A percentile compares a stretch with the other conserved stretches of the same genome.
Conservation (phyloP, 1,140 invertebrate genomes). For the Prorops nasuta region DNA sequence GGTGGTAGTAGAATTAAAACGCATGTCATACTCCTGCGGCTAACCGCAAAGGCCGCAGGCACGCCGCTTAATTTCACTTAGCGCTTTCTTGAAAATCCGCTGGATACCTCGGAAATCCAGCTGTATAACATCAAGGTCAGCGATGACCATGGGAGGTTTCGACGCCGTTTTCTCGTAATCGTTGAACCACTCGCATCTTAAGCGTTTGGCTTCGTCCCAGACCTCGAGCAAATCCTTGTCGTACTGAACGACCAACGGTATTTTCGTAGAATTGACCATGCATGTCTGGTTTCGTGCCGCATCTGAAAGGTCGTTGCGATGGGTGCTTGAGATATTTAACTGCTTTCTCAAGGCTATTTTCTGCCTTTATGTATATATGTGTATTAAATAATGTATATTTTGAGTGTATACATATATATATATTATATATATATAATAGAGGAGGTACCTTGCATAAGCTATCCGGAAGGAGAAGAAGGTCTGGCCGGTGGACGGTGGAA, state of each 20-base stretch:
- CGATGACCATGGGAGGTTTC: slow-evolving; percentile 91
- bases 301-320: slow-evolving; percentile 58
- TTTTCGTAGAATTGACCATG: slow-evolving; percentile 95
- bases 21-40: too few species aligned
- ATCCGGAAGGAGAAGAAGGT: slow-evolving; percentile 89
- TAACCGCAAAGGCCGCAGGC: too few species aligned
- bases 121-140: slow-evolving; percentile 90
- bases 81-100: too few species aligned
- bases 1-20: too few species aligned
- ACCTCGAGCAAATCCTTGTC: slow-evolving; percentile 91
- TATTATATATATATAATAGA: too few species aligned
- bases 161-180: slow-evolving; percentile 95
- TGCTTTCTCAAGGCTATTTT: too few species aligned
- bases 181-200: slow-evolving; percentile 94
- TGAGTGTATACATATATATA: too few species aligned
- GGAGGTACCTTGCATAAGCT: slow-evolving; percentile 74
- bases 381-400: too few species aligned
- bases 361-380: too few species aligned
- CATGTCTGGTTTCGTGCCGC: slow-evolving; percentile 90
- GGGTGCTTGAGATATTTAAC: too few species aligned
- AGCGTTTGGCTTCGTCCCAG: slow-evolving; percentile 91
- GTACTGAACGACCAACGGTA: slow-evolving; percentile 90
- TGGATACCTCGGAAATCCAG: slow-evolving; percentile 90
- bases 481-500: slow-evolving; percentile 82
- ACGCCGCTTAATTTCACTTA: too few species aligned